phyloP scores from a whole-genome alignment of 2,113 vertebrate species.

The Aspiorhynchus laticeps region DNA sequence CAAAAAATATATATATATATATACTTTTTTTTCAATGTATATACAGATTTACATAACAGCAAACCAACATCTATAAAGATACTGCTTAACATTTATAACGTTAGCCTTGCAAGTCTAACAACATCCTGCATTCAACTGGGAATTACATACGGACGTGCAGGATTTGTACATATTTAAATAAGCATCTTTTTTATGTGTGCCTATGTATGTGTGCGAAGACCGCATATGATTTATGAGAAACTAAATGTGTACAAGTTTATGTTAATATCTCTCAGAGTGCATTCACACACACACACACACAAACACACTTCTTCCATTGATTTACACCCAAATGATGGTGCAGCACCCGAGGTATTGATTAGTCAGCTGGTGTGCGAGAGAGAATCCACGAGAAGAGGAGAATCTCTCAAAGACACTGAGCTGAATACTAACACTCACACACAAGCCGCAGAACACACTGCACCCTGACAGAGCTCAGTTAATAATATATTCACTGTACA shows the following conservation, averaged over 20 bases:
- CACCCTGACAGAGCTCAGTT: background rate
- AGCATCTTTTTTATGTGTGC: background rate
- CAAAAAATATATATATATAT: background rate
- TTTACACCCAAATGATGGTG: conserved; percentile 43
- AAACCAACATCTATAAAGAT: background rate
- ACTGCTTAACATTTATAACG: background rate
- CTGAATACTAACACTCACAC: conserved; percentile 32
- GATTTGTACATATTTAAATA: no score
- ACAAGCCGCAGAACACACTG: background rate
- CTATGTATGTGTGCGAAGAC: background rate
- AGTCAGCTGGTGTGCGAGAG: conserved; percentile 14
- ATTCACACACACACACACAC: background rate
- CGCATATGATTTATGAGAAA: no score
- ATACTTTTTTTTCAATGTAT: no score
- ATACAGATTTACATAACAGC: background rate
- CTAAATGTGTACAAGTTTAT: conserved; percentile 28
- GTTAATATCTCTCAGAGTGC: conserved; percentile 14
- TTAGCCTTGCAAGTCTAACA: background rate
- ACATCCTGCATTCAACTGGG: background rate
- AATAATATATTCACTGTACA: background rate
- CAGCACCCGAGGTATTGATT: conserved; percentile 29
- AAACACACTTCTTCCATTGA: conserved; percentile 15
- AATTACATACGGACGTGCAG: background rate
- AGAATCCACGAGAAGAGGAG: conserved; percentile 12
- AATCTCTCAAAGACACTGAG: conserved; percentile 25